Percentiles rank a stretch among this genome's conserved stretches.
Conservation (phyloP, 2,797 vertebrate species). For the Myotis myotis region DNA sequence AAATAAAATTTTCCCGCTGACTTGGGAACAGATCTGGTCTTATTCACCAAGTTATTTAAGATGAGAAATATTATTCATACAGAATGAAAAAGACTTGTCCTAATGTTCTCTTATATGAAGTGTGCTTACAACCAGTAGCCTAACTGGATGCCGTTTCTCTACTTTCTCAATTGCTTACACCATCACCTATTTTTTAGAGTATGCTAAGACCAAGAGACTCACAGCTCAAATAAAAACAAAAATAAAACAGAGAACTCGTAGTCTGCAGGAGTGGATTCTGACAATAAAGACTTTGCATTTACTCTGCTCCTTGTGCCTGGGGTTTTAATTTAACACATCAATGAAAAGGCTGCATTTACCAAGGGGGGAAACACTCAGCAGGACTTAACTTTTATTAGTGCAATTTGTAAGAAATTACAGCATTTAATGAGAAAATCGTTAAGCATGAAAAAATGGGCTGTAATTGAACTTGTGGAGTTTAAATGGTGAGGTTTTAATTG, state of each 20-base stretch:
- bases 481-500: slow-evolving; percentile 80
- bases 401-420: slow-evolving; percentile 85
- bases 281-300: slow-evolving; percentile 78
- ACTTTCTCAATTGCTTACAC: slow-evolving; percentile 1
- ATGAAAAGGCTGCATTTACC: slow-evolving; percentile 81
- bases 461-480: slow-evolving; percentile 79
- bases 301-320: slow-evolving; percentile 80
- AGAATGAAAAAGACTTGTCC: not conserved
- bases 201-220: slow-evolving; percentile 7
- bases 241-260: slow-evolving; percentile 63
- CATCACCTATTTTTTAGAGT: slow-evolving; percentile 15
- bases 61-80: slow-evolving; percentile 29
- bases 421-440: slow-evolving; percentile 86
- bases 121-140: not conserved
- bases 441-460: slow-evolving; percentile 81
- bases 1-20: slow-evolving; percentile 1
- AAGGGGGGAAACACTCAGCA: slow-evolving; percentile 76
- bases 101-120: slow-evolving; percentile 15
- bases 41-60: not conserved
- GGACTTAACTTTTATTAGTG: slow-evolving; percentile 85
- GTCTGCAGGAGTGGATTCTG: slow-evolving; percentile 71
- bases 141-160: slow-evolving; percentile 12
- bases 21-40: not conserved
- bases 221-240: slow-evolving; percentile 56
- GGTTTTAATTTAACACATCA: slow-evolving; percentile 90